A percentile compares a stretch with the other conserved stretches of the same genome.
Evolutionary conservation across 2,797 vertebrate genomes (phyloP).

Genomic region (Lateolabrax maculatus): DNA sequence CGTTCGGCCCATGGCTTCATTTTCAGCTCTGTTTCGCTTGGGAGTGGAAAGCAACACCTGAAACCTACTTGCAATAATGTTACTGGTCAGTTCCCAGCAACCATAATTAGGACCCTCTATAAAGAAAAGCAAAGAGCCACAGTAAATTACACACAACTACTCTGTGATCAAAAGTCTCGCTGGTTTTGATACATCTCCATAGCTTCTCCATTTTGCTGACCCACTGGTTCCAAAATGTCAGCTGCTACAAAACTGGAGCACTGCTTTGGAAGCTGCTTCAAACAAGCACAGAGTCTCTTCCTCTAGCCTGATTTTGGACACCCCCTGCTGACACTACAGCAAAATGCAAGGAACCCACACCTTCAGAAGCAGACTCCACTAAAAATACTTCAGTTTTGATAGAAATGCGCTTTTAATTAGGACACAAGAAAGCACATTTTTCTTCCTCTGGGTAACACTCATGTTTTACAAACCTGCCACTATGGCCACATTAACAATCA

Average conservation of each 20-base stretch:
- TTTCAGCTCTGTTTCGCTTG: slow-evolving; percentile 43
- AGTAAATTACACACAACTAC: slow-evolving; percentile 55
- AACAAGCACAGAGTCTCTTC: slow-evolving; percentile 47
- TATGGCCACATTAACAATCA: fast-evolving
- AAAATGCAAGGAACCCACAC: slow-evolving; percentile 51
- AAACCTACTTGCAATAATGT: slow-evolving; percentile 40
- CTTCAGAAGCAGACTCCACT: not conserved
- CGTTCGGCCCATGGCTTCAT: slow-evolving; percentile 30
- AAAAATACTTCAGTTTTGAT: slow-evolving; percentile 2
- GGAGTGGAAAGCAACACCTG: slow-evolving; percentile 39
- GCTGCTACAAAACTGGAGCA: slow-evolving; percentile 79
- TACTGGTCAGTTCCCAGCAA: slow-evolving; percentile 27
- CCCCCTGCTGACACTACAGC: slow-evolving; percentile 78
- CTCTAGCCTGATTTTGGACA: slow-evolving; percentile 73
- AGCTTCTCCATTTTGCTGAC: slow-evolving; percentile 82
- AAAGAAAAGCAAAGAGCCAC: slow-evolving; percentile 24
- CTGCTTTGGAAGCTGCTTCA: slow-evolving; percentile 58
- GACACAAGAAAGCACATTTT: not conserved
- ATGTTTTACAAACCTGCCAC: not conserved
- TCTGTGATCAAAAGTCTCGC: slow-evolving; percentile 57
- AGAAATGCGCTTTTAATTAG: slow-evolving; percentile 1
- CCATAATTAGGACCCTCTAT: slow-evolving; percentile 49
- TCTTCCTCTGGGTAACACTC: not conserved
- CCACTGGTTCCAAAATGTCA: slow-evolving; percentile 85
- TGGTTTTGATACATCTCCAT: slow-evolving; percentile 71